Percentiles rank a stretch among this genome's conserved stretches.
Evolutionary conservation across 2,888 invertebrate genomes (phyloP).

Genomic region (Peribatodes rhomboidaria): DNA sequence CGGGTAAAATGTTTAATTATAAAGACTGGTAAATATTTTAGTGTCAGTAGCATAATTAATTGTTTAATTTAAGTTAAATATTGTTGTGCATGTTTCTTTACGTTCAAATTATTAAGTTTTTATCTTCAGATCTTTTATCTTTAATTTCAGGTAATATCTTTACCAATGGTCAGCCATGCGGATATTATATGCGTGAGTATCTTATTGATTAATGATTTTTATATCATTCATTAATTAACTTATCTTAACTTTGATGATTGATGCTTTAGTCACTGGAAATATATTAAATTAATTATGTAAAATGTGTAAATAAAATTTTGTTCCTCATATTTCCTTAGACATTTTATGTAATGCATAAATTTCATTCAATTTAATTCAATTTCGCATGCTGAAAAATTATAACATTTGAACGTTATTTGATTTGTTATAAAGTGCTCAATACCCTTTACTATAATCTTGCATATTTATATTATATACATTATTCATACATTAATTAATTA

Average conservation of each 20-base stretch:
- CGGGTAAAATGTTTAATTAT: background rate
- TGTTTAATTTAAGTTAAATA: background rate
- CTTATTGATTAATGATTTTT: conserved; percentile 35
- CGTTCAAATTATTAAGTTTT: conserved; percentile 30
- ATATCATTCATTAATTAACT: conserved; percentile 37
- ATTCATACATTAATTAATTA: background rate
- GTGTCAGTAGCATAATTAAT: background rate
- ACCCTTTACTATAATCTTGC: background rate
- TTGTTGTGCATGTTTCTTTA: background rate
- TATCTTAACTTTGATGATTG: background rate
- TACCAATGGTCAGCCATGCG: conserved; percentile 67
- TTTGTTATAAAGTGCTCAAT: background rate
- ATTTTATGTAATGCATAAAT: too few species aligned
- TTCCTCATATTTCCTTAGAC: too few species aligned
- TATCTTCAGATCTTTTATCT: conserved; percentile 53
- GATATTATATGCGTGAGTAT: conserved; percentile 72
- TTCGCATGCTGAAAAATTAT: background rate
- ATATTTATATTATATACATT: background rate
- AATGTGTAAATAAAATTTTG: too few species aligned
- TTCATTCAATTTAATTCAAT: background rate
- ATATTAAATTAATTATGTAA: too few species aligned
- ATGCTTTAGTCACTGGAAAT: too few species aligned
- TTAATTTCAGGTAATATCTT: conserved; percentile 79
- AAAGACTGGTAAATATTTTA: background rate
- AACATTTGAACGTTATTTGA: background rate